Conservation (phyloP, 2,113 vertebrate genomes). For the Rostratula benghalensis region DNA sequence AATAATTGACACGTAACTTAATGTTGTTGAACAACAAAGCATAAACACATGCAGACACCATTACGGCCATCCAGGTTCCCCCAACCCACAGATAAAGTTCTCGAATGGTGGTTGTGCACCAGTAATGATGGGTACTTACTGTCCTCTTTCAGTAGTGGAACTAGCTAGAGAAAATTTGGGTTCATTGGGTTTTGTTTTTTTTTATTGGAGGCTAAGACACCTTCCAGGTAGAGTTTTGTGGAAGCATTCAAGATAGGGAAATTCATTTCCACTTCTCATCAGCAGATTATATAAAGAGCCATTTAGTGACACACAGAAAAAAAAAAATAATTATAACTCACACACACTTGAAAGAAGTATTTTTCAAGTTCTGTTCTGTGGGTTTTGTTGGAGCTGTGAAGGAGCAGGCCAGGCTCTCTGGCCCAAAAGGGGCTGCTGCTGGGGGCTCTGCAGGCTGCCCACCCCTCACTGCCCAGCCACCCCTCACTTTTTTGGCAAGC, state of each 20-base stretch:
- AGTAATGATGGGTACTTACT: fast-evolving
- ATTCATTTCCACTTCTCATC: neutral
- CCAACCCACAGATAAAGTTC: neutral
- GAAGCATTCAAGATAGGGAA: fast-evolving
- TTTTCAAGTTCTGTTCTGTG: fast-evolving
- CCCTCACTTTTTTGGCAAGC: too few species aligned
- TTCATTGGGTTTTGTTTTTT: neutral
- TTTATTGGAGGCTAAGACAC: neutral
- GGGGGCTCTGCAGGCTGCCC: fast-evolving
- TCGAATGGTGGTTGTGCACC: neutral
- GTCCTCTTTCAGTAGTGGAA: neutral
- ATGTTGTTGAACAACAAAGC: neutral
- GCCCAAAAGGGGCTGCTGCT: neutral
- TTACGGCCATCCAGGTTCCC: neutral
- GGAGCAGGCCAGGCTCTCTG: neutral
- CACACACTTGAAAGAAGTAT: neutral
- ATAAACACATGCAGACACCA: neutral
- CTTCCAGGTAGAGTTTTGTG: neutral
- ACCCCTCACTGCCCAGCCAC: fast-evolving
- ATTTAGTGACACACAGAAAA: neutral
- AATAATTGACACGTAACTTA: neutral
- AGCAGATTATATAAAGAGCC: neutral
- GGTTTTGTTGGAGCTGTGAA: neutral
- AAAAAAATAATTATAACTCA: fast-evolving
- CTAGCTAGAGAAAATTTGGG: neutral